Base-by-base conservation (phyloP, 2,113 vertebrate species). In the Oncorhynchus gorbuscha region DNA sequence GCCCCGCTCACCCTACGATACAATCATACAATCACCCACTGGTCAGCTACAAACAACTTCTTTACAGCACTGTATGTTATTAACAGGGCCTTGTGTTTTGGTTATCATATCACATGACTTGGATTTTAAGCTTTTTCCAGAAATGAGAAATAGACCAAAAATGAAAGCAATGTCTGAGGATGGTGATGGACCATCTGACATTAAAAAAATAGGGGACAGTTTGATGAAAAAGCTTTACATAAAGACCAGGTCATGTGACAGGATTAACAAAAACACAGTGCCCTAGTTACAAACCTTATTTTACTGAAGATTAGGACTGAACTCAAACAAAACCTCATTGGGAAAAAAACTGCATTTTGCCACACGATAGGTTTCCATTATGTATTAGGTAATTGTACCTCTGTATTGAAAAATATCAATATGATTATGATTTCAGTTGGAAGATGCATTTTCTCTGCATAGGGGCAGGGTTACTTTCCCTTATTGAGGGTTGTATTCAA, bases 1-100 rank as follows among this genome's bases (percentile, higher is more conserved):
- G 24, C 98, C 98, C 89, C 98, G 93, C 81, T 99, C 98, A 86
- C 98, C 98, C 98, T 99, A 61, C 24, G 69, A 45, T 22, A 49
- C 39, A 70, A 58, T 58, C 55, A 45, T 22, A 49, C 39, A 70
- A 58, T 58, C 55, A 58, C 55, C 55, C 55, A 9, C 59, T 22
- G 7, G 18, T 22, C n/a, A 62, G n/a, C n/a, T 62, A 62, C 59
- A 5, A 22, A 22, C n/a, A n/a, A 62, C n/a, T 2, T 62, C 59
- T 22, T 62, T 62, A 62, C 16, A 55, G 51, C 51, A 55, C 51
- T 55, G 51, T 1, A 55, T 18, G 16, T 55, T 55, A 55, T 55
- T 4, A 55, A 55, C 9, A 24, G 24, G 24, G 24, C 24, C 24
- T 24, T 24, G 24, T 24, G 24, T 24, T 24, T 24, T 24, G 24